A percentile compares a stretch with the other conserved stretches of the same genome.
phyloP scores from a whole-genome alignment of 2,888 invertebrate species.

The Hirtodrosophila histrioides region DNA sequence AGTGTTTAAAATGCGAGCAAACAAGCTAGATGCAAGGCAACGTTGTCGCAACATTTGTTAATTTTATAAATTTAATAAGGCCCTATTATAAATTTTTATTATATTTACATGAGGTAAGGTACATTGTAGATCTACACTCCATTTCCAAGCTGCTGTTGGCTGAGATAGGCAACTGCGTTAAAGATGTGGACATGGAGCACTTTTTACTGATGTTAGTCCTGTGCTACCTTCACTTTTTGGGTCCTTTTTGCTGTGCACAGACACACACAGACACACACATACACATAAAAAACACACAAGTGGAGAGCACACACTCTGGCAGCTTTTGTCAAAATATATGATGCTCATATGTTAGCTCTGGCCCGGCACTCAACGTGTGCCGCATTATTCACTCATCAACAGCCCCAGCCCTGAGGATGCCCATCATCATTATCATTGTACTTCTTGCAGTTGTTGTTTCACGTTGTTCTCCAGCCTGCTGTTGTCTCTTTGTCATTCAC shows the following conservation, averaged over 20 bases:
- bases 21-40: slow-evolving; percentile 12
- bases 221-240: slow-evolving; percentile 19
- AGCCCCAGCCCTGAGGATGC: slow-evolving; percentile 59
- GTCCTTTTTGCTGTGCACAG: slow-evolving; percentile 38
- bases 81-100: slow-evolving; percentile 58
- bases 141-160: slow-evolving; percentile 42
- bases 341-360: slow-evolving; percentile 70
- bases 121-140: not conserved
- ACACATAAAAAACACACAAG: not conserved
- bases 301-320: slow-evolving; percentile 27
- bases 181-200: slow-evolving; percentile 46
- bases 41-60: slow-evolving; percentile 25
- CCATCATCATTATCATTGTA: slow-evolving; percentile 73
- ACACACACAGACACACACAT: slow-evolving; percentile 12
- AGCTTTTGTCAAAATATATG: slow-evolving; percentile 73
- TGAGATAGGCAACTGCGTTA: slow-evolving; percentile 57
- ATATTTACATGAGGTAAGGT: slow-evolving; percentile 30
- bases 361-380: slow-evolving; percentile 69
- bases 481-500: slow-evolving; percentile 61
- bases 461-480: slow-evolving; percentile 23
- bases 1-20: slow-evolving; percentile 9
- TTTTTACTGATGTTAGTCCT: slow-evolving; percentile 5
- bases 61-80: slow-evolving; percentile 57
- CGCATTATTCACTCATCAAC: slow-evolving; percentile 74
- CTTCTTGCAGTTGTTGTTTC: slow-evolving; percentile 59